Evolutionary conservation across 2,113 vertebrate genomes (phyloP).

Genomic region (Polyodon spathula): DNA sequence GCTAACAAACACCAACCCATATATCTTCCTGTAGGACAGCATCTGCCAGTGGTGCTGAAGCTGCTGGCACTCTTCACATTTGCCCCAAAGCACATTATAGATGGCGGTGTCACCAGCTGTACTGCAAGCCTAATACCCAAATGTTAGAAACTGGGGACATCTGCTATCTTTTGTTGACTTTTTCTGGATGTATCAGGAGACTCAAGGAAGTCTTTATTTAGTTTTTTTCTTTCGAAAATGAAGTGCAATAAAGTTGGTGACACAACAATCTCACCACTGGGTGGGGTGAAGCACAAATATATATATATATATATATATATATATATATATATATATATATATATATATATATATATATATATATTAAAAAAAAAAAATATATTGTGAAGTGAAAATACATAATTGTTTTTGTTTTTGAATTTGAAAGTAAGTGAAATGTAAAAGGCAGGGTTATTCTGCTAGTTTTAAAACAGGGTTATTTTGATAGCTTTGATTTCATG

Average conservation of each 20-base stretch:
- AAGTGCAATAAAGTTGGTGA: not conserved
- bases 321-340: too few relatives aligned
- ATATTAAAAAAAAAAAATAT: too few relatives aligned
- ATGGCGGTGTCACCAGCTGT: conserved; percentile 33
- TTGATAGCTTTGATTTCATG: too few relatives aligned
- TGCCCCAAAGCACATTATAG: conserved; percentile 37
- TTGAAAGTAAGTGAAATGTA: too few relatives aligned
- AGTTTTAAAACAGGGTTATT: too few relatives aligned
- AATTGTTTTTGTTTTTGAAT: too few relatives aligned
- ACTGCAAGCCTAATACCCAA: conserved; percentile 23
- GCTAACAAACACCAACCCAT: conserved; percentile 20
- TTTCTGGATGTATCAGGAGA: conserved; percentile 12
- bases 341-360: too few relatives aligned
- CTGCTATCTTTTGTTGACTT: conserved; percentile 30
- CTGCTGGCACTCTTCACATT: conserved; percentile 27
- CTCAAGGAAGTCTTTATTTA: not conserved
- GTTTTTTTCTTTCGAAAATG: not conserved
- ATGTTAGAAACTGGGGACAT: conserved; percentile 25
- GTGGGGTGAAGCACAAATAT: conserved; percentile 39
- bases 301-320: not conserved
- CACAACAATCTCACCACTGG: conserved; percentile 30
- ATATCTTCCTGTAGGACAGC: conserved; percentile 23
- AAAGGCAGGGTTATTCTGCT: too few relatives aligned
- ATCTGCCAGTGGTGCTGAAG: conserved; percentile 26
- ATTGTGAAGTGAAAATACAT: too few relatives aligned